phyloP scores from a whole-genome alignment of 2,888 invertebrate species.

The Deilephila elpenor region DNA sequence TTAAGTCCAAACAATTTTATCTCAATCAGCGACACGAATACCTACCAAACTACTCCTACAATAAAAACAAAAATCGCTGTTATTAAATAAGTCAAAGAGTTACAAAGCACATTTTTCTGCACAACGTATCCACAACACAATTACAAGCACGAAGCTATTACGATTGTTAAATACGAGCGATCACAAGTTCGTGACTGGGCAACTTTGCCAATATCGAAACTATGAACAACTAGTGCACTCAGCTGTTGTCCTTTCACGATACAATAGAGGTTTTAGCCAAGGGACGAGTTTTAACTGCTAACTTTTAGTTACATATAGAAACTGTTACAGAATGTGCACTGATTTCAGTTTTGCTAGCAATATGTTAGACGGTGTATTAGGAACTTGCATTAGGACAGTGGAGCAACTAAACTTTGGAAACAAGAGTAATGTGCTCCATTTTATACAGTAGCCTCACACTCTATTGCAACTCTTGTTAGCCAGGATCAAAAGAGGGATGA shows the following conservation, averaged over 20 bases:
- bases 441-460: too few relatives aligned
- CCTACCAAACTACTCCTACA: too few relatives aligned
- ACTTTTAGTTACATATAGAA: slow-evolving; percentile 18
- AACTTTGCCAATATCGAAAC: slow-evolving; percentile 66
- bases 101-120: slow-evolving; percentile 1
- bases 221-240: slow-evolving; percentile 57
- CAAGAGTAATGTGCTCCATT: too few relatives aligned
- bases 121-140: background rate
- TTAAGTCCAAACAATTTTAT: background rate
- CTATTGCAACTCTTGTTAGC: too few relatives aligned
- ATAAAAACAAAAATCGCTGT: too few relatives aligned
- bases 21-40: background rate
- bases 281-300: slow-evolving; percentile 21
- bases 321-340: background rate
- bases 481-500: too few relatives aligned
- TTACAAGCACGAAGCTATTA: slow-evolving; percentile 21
- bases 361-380: too few relatives aligned
- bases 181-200: slow-evolving; percentile 48
- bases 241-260: slow-evolving; percentile 59
- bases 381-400: too few relatives aligned
- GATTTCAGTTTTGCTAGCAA: background rate
- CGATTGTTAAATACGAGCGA: slow-evolving; percentile 22
- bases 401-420: too few relatives aligned
- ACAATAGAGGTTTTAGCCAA: slow-evolving; percentile 41
- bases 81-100: background rate